Conservation (phyloP, 2,113 vertebrate genomes). For the Diadophis punctatus region DNA sequence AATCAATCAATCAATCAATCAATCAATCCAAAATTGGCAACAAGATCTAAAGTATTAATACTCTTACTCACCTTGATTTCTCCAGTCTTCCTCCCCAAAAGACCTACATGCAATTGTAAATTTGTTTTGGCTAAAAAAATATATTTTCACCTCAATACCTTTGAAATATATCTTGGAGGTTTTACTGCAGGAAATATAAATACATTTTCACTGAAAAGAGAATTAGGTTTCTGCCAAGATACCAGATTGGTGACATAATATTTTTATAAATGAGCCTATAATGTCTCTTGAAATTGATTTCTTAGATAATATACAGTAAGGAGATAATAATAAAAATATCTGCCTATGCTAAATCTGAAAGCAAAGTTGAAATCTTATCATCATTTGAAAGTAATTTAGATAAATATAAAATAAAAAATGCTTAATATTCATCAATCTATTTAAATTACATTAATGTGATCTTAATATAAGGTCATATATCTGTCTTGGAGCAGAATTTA, state of each 20-base stretch:
- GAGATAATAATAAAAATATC: neutral
- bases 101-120: neutral
- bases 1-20: neutral
- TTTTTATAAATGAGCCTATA: neutral
- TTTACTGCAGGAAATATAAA: neutral
- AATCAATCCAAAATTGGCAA: neutral
- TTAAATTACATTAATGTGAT: neutral
- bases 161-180: neutral
- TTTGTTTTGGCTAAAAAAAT: neutral
- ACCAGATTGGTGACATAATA: neutral
- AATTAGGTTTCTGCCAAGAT: neutral
- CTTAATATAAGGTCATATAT: neutral
- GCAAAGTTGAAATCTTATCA: neutral
- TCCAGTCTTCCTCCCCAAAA: neutral
- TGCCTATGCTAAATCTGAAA: neutral
- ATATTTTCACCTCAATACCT: neutral
- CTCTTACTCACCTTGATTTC: neutral
- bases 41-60: neutral
- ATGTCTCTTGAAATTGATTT: neutral
- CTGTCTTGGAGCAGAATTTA: neutral
- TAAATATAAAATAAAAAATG: neutral
- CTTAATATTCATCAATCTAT: neutral
- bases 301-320: neutral
- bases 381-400: neutral
- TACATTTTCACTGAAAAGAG: neutral